A percentile compares a stretch with the other conserved stretches of the same genome.
phyloP scores from a whole-genome alignment of 2,888 invertebrate species.

The Drosophila falleni region DNA sequence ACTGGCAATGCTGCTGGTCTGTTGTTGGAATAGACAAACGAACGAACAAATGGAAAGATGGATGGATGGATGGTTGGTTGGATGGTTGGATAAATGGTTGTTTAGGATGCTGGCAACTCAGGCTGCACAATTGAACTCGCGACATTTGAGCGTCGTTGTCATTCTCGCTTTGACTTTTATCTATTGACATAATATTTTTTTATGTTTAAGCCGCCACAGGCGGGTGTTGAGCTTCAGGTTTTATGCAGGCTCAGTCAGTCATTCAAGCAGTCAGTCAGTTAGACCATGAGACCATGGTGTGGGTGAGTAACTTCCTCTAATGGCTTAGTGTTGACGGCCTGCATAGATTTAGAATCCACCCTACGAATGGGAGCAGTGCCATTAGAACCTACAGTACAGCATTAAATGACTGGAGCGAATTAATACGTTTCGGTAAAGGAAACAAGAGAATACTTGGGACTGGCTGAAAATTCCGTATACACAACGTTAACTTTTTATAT shows the following conservation, averaged over 20 bases:
- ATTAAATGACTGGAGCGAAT: constrained; percentile 23
- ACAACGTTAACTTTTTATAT: not conserved
- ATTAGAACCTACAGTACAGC: constrained; percentile 45
- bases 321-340: constrained; percentile 70
- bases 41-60: constrained; percentile 15
- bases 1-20: constrained; percentile 56
- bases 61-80: constrained; percentile 21
- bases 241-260: constrained; percentile 47
- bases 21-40: constrained; percentile 16
- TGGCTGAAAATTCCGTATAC: no score
- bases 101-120: constrained; percentile 37
- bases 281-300: constrained; percentile 26
- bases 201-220: constrained; percentile 53
- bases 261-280: constrained; percentile 40
- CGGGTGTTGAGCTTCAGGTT: constrained; percentile 43
- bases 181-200: constrained; percentile 80
- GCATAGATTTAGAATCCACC: constrained; percentile 66
- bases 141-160: constrained; percentile 62
- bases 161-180: constrained; percentile 72
- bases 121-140: constrained; percentile 74
- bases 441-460: not conserved
- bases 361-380: constrained; percentile 51
- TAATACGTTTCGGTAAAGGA: not conserved
- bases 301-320: constrained; percentile 43
- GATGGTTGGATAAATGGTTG: constrained; percentile 44